Conservation (phyloP, 1,140 invertebrate species). For the Polypedilum vanderplanki region DNA sequence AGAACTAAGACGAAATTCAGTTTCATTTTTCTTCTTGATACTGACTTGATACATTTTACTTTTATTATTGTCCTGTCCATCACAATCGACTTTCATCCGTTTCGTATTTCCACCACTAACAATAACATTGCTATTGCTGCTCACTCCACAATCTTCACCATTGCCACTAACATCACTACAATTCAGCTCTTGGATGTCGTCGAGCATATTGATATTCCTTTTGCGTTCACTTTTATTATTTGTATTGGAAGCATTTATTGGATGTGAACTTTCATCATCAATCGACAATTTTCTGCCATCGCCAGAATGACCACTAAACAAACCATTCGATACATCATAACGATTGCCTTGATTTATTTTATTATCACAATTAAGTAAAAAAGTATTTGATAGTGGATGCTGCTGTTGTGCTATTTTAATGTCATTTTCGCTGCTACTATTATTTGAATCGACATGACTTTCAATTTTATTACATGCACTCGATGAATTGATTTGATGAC, state of each 20-base stretch:
- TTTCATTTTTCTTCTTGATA: slow-evolving; percentile 8
- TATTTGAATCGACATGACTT: too few species aligned
- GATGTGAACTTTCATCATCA: slow-evolving; percentile 27
- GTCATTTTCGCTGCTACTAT: too few species aligned
- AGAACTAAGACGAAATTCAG: too few species aligned
- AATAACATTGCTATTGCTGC: neutral
- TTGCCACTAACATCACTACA: neutral
- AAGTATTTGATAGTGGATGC: neutral
- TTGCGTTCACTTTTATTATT: slow-evolving; percentile 26
- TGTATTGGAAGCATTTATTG: slow-evolving; percentile 26
- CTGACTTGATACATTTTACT: slow-evolving; percentile 28
- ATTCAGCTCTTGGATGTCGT: neutral
- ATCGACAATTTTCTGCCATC: neutral
- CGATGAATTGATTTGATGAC: too few species aligned
- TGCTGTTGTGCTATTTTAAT: neutral
- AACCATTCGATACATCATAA: slow-evolving; percentile 23
- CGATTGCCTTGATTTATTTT: slow-evolving; percentile 23
- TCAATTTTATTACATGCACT: too few species aligned
- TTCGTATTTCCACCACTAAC: neutral
- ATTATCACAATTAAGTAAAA: slow-evolving; percentile 20
- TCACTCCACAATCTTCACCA: neutral
- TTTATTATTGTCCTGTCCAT: slow-evolving; percentile 22
- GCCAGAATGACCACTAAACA: slow-evolving; percentile 21
- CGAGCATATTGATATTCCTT: slow-evolving; percentile 23
- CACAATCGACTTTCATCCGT: slow-evolving; percentile 25